phyloP scores from a whole-genome alignment of 2,888 invertebrate genomes.

The Dascillus cervinus region DNA sequence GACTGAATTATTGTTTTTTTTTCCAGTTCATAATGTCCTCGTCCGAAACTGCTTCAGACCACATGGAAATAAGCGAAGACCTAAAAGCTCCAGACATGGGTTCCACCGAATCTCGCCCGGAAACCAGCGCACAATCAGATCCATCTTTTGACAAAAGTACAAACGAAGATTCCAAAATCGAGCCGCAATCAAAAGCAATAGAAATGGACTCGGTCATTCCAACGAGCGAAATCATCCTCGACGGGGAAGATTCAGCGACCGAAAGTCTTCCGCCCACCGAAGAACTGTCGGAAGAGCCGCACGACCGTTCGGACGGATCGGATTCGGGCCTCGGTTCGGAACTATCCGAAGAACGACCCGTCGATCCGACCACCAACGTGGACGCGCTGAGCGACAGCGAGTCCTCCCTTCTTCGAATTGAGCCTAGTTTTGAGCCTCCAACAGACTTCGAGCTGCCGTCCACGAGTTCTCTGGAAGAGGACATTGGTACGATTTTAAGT shows the following conservation, averaged over 20 bases:
- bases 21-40: slow-evolving; percentile 11
- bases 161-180: slow-evolving; percentile 29
- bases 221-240: no score
- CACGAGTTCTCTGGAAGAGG: slow-evolving; percentile 11
- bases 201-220: no score
- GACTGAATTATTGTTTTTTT: slow-evolving; percentile 5
- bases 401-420: slow-evolving; percentile 43
- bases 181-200: slow-evolving; percentile 29
- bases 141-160: slow-evolving; percentile 15
- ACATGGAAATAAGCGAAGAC: no score
- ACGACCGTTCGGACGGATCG: slow-evolving; percentile 71
- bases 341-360: slow-evolving; percentile 51
- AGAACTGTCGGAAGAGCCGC: slow-evolving; percentile 50
- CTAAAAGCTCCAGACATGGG: slow-evolving; percentile 24
- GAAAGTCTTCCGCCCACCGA: slow-evolving; percentile 54
- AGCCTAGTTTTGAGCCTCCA: slow-evolving; percentile 23
- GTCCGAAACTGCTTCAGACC: no score
- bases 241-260: slow-evolving; percentile 56
- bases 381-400: slow-evolving; percentile 45
- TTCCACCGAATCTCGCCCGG: slow-evolving; percentile 25
- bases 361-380: slow-evolving; percentile 19
- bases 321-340: slow-evolving; percentile 79
- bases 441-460: slow-evolving; percentile 23
- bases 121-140: slow-evolving; percentile 10
- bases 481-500: neutral